phyloP scores from a whole-genome alignment of 2,113 vertebrate genomes.

The Potamarius usumacintae region DNA sequence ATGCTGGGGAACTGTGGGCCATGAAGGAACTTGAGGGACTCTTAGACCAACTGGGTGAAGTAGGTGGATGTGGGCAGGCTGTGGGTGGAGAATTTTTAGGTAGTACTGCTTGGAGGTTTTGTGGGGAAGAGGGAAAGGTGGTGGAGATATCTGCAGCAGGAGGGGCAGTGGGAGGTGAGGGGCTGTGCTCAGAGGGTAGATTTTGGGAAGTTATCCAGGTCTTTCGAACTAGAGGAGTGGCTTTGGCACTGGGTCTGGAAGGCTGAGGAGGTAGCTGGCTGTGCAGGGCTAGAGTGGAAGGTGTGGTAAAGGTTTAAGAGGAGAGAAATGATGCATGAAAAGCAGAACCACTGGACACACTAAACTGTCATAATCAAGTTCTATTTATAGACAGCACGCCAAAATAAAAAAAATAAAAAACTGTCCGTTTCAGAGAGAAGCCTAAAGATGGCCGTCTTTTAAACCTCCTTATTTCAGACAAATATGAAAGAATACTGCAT shows the following conservation, averaged over 20 bases:
- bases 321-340: constrained; percentile 19
- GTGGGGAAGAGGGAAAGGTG: not conserved
- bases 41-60: not conserved
- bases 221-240: constrained; percentile 55
- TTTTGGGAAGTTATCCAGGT: constrained; percentile 18
- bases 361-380: not conserved
- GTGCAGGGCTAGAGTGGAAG: constrained; percentile 50
- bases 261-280: constrained; percentile 56
- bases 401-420: not conserved
- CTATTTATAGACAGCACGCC: not conserved
- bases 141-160: not conserved
- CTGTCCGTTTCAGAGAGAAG: not conserved
- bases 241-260: constrained; percentile 56
- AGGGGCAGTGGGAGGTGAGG: not conserved
- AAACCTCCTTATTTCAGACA: not conserved
- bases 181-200: constrained; percentile 34
- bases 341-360: not conserved
- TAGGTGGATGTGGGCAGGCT: not conserved
- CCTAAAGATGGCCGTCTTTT: not conserved
- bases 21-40: not conserved
- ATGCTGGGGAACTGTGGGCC: constrained; percentile 15
- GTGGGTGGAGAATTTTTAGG: not conserved
- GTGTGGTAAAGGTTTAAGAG: constrained; percentile 14
- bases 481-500: not conserved
- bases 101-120: not conserved